Conservation (phyloP, 2,797 vertebrate species). For the Emydoidea blandingii region DNA sequence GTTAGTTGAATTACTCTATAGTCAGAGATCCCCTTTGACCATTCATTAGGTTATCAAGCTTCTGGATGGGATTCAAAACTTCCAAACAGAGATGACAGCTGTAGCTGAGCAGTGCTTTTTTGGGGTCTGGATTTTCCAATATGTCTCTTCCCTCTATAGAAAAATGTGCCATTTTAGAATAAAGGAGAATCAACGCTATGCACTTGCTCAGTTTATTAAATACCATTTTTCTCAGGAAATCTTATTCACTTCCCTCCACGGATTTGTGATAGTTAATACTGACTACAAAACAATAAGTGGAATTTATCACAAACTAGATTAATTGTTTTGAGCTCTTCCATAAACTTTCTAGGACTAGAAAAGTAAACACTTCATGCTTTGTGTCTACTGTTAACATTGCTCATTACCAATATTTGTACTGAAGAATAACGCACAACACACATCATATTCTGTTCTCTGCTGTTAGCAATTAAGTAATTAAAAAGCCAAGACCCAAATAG, state of each 20-base stretch:
- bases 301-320: neutral
- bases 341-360: neutral
- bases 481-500: neutral
- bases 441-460: neutral
- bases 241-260: neutral
- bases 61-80: neutral
- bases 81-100: rapidly evolving
- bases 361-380: rapidly evolving
- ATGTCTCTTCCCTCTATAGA: neutral
- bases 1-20: neutral
- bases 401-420: neutral
- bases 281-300: neutral
- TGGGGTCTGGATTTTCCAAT: neutral
- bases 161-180: neutral
- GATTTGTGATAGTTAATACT: neutral
- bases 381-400: rapidly evolving
- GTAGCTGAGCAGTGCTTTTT: neutral
- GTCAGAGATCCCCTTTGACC: rapidly evolving
- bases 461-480: neutral
- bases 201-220: neutral
- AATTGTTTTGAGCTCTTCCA: neutral
- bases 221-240: neutral
- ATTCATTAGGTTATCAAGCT: rapidly evolving
- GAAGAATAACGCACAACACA: neutral
- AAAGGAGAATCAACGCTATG: neutral